Conservation (phyloP, 2,888 invertebrate genomes). For the Uropetala carovei region DNA sequence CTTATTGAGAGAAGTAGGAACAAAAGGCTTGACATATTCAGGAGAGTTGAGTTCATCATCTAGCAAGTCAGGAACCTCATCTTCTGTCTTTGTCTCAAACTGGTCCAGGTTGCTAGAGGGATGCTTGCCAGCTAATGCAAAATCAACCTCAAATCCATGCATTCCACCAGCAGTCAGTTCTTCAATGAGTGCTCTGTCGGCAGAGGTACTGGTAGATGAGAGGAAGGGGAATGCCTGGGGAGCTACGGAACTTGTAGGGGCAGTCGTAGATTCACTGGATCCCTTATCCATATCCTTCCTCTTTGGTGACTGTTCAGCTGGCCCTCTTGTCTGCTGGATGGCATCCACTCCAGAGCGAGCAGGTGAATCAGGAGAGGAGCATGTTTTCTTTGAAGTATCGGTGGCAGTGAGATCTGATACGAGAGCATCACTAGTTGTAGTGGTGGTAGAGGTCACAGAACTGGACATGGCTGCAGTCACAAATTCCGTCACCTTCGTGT, state of each 20-base stretch:
- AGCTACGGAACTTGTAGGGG: constrained; percentile 48
- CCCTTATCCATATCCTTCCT: constrained; percentile 46
- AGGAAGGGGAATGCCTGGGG: constrained; percentile 53
- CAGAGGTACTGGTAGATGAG: constrained; percentile 69
- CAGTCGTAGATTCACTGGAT: constrained; percentile 56
- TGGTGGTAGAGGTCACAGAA: constrained; percentile 57
- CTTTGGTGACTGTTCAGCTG: constrained; percentile 47
- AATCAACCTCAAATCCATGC: constrained; percentile 44
- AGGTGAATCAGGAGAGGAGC: constrained; percentile 52
- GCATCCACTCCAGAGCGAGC: constrained; percentile 37
- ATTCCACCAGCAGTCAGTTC: constrained; percentile 68
- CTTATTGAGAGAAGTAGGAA: constrained; percentile 69
- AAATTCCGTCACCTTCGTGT: constrained; percentile 44
- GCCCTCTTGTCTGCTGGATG: not conserved
- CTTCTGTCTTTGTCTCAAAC: constrained; percentile 73
- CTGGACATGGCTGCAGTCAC: constrained; percentile 57
- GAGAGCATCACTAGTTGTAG: constrained; percentile 54
- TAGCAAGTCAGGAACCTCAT: constrained; percentile 73
- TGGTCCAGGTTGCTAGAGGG: constrained; percentile 70
- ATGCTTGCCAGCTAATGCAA: constrained; percentile 67
- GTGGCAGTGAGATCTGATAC: constrained; percentile 46
- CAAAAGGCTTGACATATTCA: constrained; percentile 38
- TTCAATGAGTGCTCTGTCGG: constrained; percentile 69
- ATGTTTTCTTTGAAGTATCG: constrained; percentile 57
- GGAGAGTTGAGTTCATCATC: constrained; percentile 69